These are phyloP conservation scores for Strix uralensis DNA, from an alignment of 2,113 vertebrate species.

Conservation along the genomic window DNA sequence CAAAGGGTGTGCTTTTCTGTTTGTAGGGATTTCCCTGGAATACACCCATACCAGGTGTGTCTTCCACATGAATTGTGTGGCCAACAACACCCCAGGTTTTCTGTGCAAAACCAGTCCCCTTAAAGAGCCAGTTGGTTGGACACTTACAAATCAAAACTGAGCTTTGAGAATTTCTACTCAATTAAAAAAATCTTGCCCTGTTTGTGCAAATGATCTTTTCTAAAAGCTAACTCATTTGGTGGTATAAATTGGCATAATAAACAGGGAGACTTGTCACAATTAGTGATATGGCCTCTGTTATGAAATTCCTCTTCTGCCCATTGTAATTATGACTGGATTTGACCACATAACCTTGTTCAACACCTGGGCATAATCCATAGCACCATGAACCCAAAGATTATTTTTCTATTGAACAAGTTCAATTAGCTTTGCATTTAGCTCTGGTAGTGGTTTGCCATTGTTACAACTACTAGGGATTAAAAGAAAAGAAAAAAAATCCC, in stretches of 20 bases:
- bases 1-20: not conserved
- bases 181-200: not conserved
- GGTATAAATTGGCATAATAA: not conserved
- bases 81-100: not conserved
- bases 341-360: not conserved
- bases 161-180: not conserved
- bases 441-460: not conserved
- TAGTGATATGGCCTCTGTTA: not conserved
- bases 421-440: not conserved
- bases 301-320: not conserved
- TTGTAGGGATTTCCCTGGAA: not conserved
- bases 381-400: rapidly evolving
- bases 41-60: not conserved
- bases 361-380: not conserved
- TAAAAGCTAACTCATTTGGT: not conserved
- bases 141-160: not conserved
- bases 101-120: not conserved
- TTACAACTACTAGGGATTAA: not conserved
- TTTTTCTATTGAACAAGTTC: not conserved
- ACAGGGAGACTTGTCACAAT: not conserved
- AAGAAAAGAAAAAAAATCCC: not conserved
- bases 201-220: not conserved
- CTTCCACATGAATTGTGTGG: not conserved
- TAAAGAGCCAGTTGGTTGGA: not conserved
- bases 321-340: not conserved